Evolutionary conservation across 2,797 vertebrate genomes (phyloP).

Genomic region (Phaenicophaeus curvirostris): DNA sequence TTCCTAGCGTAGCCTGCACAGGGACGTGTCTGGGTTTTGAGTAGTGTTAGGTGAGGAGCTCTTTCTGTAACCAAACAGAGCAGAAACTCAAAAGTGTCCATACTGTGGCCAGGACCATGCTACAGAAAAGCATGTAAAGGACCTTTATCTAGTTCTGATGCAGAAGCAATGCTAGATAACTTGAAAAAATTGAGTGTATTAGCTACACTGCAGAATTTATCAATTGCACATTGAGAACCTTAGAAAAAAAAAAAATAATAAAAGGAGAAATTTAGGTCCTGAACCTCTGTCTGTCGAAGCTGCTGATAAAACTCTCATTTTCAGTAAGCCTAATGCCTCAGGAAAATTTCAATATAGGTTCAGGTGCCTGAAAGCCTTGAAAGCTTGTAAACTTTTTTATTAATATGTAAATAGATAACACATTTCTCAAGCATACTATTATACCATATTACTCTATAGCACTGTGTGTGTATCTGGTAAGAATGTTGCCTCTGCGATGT

Average conservation of each 20-base stretch:
- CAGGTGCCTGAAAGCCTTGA: background rate
- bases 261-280: background rate
- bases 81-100: background rate
- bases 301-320: background rate
- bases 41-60: background rate
- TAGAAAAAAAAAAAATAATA: background rate
- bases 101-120: background rate
- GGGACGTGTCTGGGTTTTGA: background rate
- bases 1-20: background rate
- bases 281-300: background rate
- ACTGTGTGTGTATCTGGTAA: background rate
- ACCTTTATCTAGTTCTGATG: background rate
- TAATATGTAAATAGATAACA: background rate
- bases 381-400: background rate
- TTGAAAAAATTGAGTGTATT: background rate
- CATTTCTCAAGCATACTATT: background rate
- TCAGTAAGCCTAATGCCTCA: background rate
- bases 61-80: background rate
- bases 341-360: background rate
- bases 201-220: background rate
- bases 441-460: fast-evolving
- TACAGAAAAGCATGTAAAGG: background rate
- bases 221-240: background rate
- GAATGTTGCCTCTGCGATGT: fast-evolving
- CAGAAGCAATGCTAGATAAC: background rate